Percentiles rank a stretch among this genome's conserved stretches.
Evolutionary conservation across 1,140 invertebrate genomes (phyloP).

Genomic region (Drosophila azteca): DNA sequence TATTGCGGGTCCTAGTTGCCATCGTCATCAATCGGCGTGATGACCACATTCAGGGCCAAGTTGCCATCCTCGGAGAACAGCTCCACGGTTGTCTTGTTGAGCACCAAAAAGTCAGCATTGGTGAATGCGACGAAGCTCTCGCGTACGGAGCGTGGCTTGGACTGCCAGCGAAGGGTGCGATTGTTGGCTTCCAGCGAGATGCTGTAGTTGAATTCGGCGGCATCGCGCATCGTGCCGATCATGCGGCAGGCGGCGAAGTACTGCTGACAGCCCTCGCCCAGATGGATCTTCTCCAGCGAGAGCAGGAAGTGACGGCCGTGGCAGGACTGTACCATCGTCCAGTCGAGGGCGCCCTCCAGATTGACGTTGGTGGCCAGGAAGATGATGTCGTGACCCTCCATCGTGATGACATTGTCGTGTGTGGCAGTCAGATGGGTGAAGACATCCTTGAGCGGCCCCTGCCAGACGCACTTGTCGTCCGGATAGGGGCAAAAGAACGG

Average conservation of each 20-base stretch:
- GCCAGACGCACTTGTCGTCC: slow-evolving; percentile 99
- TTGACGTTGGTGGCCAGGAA: slow-evolving; percentile 99
- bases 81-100: slow-evolving; percentile 98
- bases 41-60: slow-evolving; percentile 99
- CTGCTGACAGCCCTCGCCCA: slow-evolving; percentile 98
- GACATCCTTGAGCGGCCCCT: slow-evolving; percentile 95
- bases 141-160: slow-evolving; percentile 98
- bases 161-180: slow-evolving; percentile 98
- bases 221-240: slow-evolving; percentile 98
- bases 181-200: slow-evolving; percentile 97
- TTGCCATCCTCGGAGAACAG: slow-evolving; percentile 99
- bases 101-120: slow-evolving; percentile 99
- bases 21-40: slow-evolving; percentile 10
- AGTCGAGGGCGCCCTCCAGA: slow-evolving; percentile 99
- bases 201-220: slow-evolving; percentile 99
- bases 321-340: slow-evolving; percentile 99
- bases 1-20: not conserved
- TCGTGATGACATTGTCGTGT: slow-evolving; percentile 99
- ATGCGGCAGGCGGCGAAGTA: slow-evolving; percentile 99
- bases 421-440: slow-evolving; percentile 98
- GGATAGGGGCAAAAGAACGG: slow-evolving; percentile 99
- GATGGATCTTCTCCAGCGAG: slow-evolving; percentile 99
- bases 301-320: slow-evolving; percentile 99
- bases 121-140: slow-evolving; percentile 99
- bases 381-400: slow-evolving; percentile 98